Evolutionary conservation across 2,797 vertebrate genomes (phyloP), one percentile per base, ranked within the genome.

Genomic region (Gorsachius magnificus): DNA sequence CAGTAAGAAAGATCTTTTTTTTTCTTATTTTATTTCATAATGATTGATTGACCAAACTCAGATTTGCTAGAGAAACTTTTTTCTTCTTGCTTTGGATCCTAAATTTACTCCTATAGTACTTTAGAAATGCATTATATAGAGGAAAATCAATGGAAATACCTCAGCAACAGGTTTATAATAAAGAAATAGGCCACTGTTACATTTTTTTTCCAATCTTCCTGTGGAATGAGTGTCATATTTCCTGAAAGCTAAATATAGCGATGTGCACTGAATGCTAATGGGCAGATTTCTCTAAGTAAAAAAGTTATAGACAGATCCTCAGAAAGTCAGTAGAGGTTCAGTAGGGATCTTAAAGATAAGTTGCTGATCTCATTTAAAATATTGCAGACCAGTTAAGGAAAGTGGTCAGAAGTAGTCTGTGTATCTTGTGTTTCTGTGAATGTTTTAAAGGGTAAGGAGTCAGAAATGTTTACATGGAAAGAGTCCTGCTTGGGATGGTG

Each of bases 101-200:
- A 85, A 85, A 90, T 86, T 91, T 90, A 80, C 41, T 68, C 41
- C 79, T 71, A 46, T 5, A 31, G 36, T 75, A 10, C 53, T 85
- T 77, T 56, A 78, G 71, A 88, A 80, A 68, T 71, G 48, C 6
- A 61, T 71, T 63, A 31, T 50, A 24, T 4, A 58, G 54, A 86
- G 46, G 16, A 89, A 90, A 92, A 89, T 84, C 77, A 89, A 84
- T 79, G 46, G 83, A 93, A 94, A 86, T 88, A 54, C 24, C 57
- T 68, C 71, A 78, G 35, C 50, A 91, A 82, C 29, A 64, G 46
- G 51, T 86, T 94, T 90, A 69, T 90, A 66, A 86, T 71, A 63
- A 75, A 90, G 83, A 93, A 94, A 86, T 76, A 92, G 88, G 83
- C 12, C 60, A 31, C 16, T 33, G n/a, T 45, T 87, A 9, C 21